A percentile compares a stretch with the other conserved stretches of the same genome.
These are phyloP conservation scores for Grammomys dolichurus DNA, from an alignment of 2,113 vertebrate genomes.

Conservation along the genomic window DNA sequence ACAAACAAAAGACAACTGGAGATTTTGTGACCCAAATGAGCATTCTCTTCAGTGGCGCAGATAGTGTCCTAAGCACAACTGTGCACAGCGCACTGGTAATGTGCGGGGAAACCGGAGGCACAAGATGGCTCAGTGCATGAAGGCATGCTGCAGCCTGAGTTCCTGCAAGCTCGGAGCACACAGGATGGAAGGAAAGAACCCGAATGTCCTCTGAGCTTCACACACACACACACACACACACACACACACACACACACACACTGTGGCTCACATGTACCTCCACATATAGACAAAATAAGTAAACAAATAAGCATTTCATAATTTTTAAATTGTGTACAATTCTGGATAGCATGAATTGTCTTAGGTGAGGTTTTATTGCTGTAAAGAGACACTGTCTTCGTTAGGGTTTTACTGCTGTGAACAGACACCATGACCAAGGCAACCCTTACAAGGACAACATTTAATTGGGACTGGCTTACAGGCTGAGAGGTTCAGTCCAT, in stretches of 20 bases:
- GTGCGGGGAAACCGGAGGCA: neutral
- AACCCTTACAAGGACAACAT: too few relatives aligned
- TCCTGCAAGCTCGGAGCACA: neutral
- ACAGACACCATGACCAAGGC: too few relatives aligned
- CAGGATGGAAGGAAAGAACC: neutral
- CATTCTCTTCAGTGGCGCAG: constrained; percentile 25
- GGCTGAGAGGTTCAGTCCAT: too few relatives aligned
- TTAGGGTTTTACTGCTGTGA: neutral
- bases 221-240: neutral
- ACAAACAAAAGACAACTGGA: neutral
- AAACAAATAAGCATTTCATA: neutral
- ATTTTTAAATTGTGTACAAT: neutral
- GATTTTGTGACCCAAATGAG: constrained; percentile 54
- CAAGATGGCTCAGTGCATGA: too few relatives aligned
- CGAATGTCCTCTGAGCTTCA: neutral
- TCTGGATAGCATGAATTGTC: neutral
- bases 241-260: too few relatives aligned
- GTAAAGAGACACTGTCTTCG: neutral
- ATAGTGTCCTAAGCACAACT: constrained; percentile 14
- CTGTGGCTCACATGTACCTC: neutral
- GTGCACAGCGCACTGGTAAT: neutral
- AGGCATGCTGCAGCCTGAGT: neutral
- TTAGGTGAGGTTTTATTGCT: neutral
- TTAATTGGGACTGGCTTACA: too few relatives aligned
- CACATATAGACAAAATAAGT: neutral